Conservation (phyloP, 1,140 invertebrate species). For the Helicoverpa zea region DNA sequence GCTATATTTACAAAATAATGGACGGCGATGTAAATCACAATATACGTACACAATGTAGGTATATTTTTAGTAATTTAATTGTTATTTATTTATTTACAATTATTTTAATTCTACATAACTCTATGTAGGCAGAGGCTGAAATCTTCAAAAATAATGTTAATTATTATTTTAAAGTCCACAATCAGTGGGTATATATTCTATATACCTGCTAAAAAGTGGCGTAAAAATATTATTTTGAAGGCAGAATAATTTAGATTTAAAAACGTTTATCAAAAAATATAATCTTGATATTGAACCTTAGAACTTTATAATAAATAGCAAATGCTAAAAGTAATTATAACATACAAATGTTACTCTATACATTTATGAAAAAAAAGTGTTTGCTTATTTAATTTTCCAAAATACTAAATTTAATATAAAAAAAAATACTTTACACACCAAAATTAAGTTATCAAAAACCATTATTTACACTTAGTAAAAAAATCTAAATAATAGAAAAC, state of each 20-base stretch:
- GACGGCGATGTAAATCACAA: conserved; percentile 77
- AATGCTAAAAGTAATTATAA: not conserved
- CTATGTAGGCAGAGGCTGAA: conserved; percentile 63
- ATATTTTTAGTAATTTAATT: conserved; percentile 59
- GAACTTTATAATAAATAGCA: not conserved
- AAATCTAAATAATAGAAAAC: not conserved
- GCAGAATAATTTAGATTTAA: not conserved
- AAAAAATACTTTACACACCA: conserved; percentile 18
- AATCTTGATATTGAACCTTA: not conserved
- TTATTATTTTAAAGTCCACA: not conserved
- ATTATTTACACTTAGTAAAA: conserved; percentile 16
- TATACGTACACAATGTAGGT: conserved; percentile 79
- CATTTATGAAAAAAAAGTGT: not conserved
- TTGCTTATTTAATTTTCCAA: conserved; percentile 6
- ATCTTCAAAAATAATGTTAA: not conserved
- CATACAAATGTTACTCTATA: not conserved
- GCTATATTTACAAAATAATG: conserved; percentile 60
- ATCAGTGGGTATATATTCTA: not conserved
- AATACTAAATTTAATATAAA: conserved; percentile 14
- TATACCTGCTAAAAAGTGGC: not conserved
- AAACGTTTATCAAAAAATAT: not conserved
- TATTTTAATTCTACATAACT: conserved; percentile 68
- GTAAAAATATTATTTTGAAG: not conserved
- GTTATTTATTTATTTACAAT: conserved; percentile 46
- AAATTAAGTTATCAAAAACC: conserved; percentile 23